Percentiles rank a stretch among this genome's conserved stretches.
phyloP scores from a whole-genome alignment of 1,140 invertebrate species.

The Aradophagus sp. region DNA sequence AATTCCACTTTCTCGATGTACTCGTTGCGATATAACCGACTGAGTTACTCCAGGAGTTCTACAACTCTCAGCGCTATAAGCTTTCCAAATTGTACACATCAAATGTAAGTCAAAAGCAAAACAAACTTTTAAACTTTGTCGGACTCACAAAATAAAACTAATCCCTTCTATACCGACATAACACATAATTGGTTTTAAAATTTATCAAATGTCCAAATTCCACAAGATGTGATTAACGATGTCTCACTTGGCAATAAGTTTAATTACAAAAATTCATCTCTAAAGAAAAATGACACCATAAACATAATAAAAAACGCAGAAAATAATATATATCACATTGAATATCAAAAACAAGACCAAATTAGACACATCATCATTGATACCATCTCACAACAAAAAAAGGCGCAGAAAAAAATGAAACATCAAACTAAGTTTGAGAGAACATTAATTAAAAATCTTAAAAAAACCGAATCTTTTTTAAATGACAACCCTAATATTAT shows the following conservation, averaged over 20 bases:
- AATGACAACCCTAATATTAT: slow-evolving; percentile 29
- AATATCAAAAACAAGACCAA: neutral
- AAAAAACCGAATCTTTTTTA: slow-evolving; percentile 8
- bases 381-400: neutral
- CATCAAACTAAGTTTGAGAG: neutral
- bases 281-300: slow-evolving; percentile 1
- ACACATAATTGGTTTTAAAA: slow-evolving; percentile 9
- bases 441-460: neutral
- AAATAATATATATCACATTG: slow-evolving; percentile 4
- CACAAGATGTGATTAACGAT: slow-evolving; percentile 21
- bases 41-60: no score
- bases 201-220: slow-evolving; percentile 5
- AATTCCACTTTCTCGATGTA: no score
- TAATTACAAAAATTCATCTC: slow-evolving; percentile 7
- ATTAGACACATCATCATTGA: neutral
- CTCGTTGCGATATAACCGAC: no score
- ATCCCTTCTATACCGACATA: no score
- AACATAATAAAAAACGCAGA: slow-evolving; percentile 10
- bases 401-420: slow-evolving; percentile 2
- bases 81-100: no score
- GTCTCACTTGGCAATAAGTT: slow-evolving; percentile 33
- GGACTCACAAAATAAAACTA: no score
- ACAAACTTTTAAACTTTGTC: no score
- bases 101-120: no score
- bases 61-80: no score